Conservation (phyloP, 2,888 invertebrate genomes). For the Stenichneumon culpator region DNA sequence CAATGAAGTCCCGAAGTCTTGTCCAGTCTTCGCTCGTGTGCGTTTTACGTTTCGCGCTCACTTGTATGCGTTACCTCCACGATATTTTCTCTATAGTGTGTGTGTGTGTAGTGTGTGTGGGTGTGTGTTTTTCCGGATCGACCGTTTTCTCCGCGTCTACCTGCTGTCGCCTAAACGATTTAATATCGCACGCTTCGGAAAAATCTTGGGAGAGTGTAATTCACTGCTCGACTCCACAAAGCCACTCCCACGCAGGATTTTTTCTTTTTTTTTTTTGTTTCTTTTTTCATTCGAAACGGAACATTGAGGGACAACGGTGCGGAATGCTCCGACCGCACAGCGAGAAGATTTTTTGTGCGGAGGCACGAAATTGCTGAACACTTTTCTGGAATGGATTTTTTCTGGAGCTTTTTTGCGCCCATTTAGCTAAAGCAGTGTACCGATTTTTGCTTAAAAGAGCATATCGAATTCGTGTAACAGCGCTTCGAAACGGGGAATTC, state of each 20-base stretch:
- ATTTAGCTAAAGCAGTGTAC: not conserved
- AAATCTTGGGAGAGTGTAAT: constrained; percentile 10
- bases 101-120: not conserved
- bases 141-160: constrained; percentile 52
- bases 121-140: constrained; percentile 1
- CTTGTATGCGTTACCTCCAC: not conserved
- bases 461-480: not conserved
- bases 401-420: constrained; percentile 3
- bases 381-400: constrained; percentile 5
- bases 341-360: constrained; percentile 33
- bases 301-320: constrained; percentile 60
- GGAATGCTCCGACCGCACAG: constrained; percentile 48
- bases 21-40: not conserved
- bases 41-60: not conserved
- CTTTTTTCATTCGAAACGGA: constrained; percentile 47
- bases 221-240: not conserved
- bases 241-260: constrained; percentile 59
- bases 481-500: not conserved
- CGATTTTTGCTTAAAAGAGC: not conserved
- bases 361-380: constrained; percentile 13
- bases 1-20: constrained; percentile 31
- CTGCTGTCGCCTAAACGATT: constrained; percentile 59
- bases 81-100: not conserved
- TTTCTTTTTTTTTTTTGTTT: not conserved
- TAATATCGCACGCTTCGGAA: constrained; percentile 46